Base-by-base conservation (phyloP, 2,113 vertebrate genomes). In the Chlorocebus sabaeus region DNA sequence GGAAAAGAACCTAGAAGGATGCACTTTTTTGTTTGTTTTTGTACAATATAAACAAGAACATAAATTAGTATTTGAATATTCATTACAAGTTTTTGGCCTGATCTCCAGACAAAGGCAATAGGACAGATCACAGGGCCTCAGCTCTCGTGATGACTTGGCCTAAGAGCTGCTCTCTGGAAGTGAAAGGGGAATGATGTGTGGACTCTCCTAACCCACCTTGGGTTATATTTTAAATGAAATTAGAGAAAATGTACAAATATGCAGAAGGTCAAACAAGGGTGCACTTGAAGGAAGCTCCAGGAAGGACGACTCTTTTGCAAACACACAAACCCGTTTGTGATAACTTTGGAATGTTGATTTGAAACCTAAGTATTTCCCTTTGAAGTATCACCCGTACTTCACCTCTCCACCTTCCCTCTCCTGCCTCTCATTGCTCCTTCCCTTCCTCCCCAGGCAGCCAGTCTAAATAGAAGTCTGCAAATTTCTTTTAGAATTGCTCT, bases 301-400 rank as follows among this genome's bases (percentile, higher is more conserved):
- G 2, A 38, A 27, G 6, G 13, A 73, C 93, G 97, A 78, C 35
- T n/a, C 50, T 0, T 0, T 73, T 92, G 91, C 57, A 85, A 96
- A 92, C 40, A 88, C 40, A 23, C 57, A 32, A 90, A 64, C 27
- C 78, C 89, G 64, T 90, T 96, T 88, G 85, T 1, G 87, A 98
- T 97, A 98, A 98, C 86, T 93, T 90, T 96, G 93, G 85, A 96
- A 97, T 92, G 80, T 93, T 95, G 98, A 97, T 83, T 97, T 89
- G 50, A 97, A 97, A 96, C 0, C 4, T 61, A 92, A 97, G 73
- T 92, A 4, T 97, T 97, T 98, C 70, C 52, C 83, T 98, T 45
- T 92, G 67, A 98, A 92, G 12, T 87, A 72, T 68, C 95, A 83
- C 57, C 93, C 78, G 70, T 92, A 5, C 73, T 97, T 68, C 76